Evolutionary conservation across 2,888 invertebrate genomes (phyloP).

Genomic region (Smittia sp.): DNA sequence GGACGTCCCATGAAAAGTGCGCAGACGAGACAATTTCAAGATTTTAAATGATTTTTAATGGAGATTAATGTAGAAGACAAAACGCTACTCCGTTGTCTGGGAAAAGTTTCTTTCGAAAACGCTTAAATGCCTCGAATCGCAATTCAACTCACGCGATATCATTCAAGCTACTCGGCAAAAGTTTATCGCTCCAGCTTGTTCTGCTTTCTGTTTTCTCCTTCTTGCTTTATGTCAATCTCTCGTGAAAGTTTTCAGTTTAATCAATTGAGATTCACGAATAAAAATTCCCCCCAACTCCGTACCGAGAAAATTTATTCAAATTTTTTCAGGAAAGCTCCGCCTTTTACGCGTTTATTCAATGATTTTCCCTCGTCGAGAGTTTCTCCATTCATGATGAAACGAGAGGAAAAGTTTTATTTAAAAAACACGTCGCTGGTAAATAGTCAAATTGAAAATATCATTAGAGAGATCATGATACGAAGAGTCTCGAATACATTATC

Average conservation of each 20-base stretch:
- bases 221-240: too few relatives aligned
- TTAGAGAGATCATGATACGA: slow-evolving; percentile 28
- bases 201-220: too few relatives aligned
- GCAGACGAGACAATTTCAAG: slow-evolving; percentile 23
- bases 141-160: background rate
- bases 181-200: too few relatives aligned
- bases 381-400: background rate
- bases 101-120: background rate
- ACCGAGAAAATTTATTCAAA: slow-evolving; percentile 22
- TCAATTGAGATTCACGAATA: slow-evolving; percentile 11
- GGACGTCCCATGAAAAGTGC: slow-evolving; percentile 3
- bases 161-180: too few relatives aligned
- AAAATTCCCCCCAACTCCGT: background rate
- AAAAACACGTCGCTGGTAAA: slow-evolving; percentile 14
- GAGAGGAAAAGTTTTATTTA: slow-evolving; percentile 13
- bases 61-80: slow-evolving; percentile 30
- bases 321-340: background rate
- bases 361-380: slow-evolving; percentile 14
- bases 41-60: slow-evolving; percentile 39
- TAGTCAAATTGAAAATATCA: slow-evolving; percentile 20
- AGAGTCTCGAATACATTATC: slow-evolving; percentile 14
- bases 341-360: slow-evolving; percentile 34
- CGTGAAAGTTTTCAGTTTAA: background rate
- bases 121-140: background rate
- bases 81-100: background rate